Conservation (phyloP, 2,888 invertebrate species). For the Aporophyla lueneburgensis region DNA sequence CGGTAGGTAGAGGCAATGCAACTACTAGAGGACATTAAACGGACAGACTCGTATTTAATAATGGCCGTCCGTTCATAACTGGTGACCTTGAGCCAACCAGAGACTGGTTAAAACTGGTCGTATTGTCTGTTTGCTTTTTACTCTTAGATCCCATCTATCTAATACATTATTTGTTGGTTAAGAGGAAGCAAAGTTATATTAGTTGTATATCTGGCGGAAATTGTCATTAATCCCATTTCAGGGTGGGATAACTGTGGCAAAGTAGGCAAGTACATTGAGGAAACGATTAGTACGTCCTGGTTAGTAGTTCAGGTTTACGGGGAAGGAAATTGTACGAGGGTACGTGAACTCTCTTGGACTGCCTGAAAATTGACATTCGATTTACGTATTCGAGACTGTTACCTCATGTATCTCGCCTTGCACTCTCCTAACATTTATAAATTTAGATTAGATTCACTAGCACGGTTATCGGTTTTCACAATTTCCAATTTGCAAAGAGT, state of each 20-base stretch:
- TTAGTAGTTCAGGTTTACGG: background rate
- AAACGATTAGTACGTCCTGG: background rate
- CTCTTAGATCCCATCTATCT: background rate
- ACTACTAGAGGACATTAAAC: constrained; percentile 15
- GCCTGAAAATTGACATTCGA: background rate
- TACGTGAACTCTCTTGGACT: too few relatives aligned
- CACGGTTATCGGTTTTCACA: background rate
- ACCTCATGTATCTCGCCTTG: background rate
- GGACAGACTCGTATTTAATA: constrained; percentile 7
- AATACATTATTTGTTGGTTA: background rate
- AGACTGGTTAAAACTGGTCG: constrained; percentile 5
- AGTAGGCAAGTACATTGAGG: background rate
- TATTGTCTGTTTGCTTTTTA: background rate
- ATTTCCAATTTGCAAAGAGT: background rate
- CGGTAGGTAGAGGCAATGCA: constrained; percentile 15
- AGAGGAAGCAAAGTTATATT: background rate
- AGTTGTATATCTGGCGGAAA: background rate
- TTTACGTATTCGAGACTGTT: background rate
- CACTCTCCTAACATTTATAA: background rate
- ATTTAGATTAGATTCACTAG: background rate
- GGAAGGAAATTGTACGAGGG: too few relatives aligned
- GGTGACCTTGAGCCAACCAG: constrained; percentile 29
- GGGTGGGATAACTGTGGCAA: background rate
- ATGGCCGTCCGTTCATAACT: background rate
- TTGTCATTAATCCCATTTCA: background rate